Evolutionary conservation across 2,888 invertebrate species (phyloP), one percentile per base, ranked within the genome.

Genomic region (Lumbricus terrestris): DNA sequence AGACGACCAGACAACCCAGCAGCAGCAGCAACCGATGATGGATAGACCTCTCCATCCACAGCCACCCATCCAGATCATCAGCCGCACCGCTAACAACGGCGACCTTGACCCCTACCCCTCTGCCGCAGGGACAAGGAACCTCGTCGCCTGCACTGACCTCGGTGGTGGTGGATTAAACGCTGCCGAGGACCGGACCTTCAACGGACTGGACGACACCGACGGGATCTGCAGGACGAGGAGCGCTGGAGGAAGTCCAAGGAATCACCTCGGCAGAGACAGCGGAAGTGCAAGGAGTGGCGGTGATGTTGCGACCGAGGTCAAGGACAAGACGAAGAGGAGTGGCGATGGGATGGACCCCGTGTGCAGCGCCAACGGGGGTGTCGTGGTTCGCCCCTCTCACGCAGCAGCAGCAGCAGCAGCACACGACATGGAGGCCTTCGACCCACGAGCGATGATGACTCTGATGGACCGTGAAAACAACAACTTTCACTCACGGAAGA

Each of bases 401-500:
- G n/a, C n/a, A n/a, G n/a, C n/a, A n/a, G n/a, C n/a, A n/a, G n/a
- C n/a, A n/a, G n/a, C n/a, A n/a, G n/a, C n/a, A n/a, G n/a, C 29
- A n/a, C 69, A 69, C n/a, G 69, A 69, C 8, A 69, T 69, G 69
- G 69, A 69, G n/a, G 69, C n/a, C 29, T 69, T 69, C 69, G 69
- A 69, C 69, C 69, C 69, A 13, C 69, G 69, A 69, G n/a, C n/a
- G 69, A 69, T 69, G 69, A n/a, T 69, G 69, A n/a, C 69, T 69
- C 69, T 69, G 29, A 69, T 69, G 69, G 69, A 69, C 69, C 69
- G 69, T n/a, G 69, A 69, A 13, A 69, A 69, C 69, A 69, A 69
- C 69, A 69, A 69, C 69, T n/a, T 69, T n/a, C 69, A 69, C 69
- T 69, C 69, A n/a, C 69, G 69, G n/a, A 69, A 69, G 69, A 69